Evolutionary conservation across 2,113 vertebrate species (phyloP).

Genomic region (Nipponia nippon): DNA sequence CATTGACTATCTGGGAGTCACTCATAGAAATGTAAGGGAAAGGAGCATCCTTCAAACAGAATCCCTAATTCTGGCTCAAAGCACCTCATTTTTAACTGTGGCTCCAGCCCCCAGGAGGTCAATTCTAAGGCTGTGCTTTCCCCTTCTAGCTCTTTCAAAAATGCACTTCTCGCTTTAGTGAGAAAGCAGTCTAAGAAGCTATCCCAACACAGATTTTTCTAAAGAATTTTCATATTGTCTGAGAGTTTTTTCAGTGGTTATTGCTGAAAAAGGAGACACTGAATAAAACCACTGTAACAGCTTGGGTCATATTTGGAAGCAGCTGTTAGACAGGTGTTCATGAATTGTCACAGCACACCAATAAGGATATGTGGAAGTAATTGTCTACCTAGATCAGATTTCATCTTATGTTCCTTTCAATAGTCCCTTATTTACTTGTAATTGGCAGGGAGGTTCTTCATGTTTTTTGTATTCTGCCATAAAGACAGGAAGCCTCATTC

Average conservation of each 20-base stretch:
- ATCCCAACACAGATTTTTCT: background rate
- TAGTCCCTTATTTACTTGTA: background rate
- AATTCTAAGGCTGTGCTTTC: background rate
- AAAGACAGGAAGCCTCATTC: background rate
- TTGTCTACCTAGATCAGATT: background rate
- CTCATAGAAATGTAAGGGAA: background rate
- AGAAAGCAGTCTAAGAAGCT: background rate
- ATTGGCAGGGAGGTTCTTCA: background rate
- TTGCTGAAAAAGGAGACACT: background rate
- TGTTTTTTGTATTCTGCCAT: background rate
- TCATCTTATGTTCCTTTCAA: background rate
- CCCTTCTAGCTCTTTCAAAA: background rate
- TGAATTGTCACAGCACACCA: background rate
- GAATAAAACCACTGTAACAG: background rate
- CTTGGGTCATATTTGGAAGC: background rate
- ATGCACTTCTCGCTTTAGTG: background rate
- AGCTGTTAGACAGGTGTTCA: background rate
- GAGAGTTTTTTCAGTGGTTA: background rate
- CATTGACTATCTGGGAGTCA: background rate
- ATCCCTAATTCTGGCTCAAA: background rate
- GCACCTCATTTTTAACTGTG: background rate
- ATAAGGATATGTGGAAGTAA: background rate
- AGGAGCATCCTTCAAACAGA: background rate
- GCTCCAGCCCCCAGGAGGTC: background rate
- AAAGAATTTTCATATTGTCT: background rate